Percentiles rank a stretch among this genome's conserved stretches.
Evolutionary conservation across 2,888 invertebrate genomes (phyloP).

Genomic region (Hemicrepidius hirtus): DNA sequence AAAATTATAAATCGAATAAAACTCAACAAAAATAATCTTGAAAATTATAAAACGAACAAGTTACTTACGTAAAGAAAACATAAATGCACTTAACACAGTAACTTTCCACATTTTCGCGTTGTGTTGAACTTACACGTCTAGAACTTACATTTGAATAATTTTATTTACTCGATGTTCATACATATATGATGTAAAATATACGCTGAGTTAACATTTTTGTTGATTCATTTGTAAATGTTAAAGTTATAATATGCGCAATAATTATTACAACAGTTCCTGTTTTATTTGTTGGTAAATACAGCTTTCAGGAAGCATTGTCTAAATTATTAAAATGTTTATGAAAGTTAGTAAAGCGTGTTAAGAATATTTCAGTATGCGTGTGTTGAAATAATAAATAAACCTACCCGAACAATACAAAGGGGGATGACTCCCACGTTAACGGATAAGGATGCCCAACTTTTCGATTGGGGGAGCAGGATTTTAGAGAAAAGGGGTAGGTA

Average conservation of each 20-base stretch:
- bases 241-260: background rate
- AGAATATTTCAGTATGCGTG: too few species aligned
- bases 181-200: background rate
- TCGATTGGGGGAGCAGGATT: too few species aligned
- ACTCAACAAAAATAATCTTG: too few species aligned
- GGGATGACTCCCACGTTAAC: too few species aligned
- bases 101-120: slow-evolving; percentile 24
- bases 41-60: background rate
- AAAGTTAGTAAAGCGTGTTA: too few species aligned
- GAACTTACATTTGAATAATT: too few species aligned
- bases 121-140: background rate
- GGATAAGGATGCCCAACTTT: too few species aligned
- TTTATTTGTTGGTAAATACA: background rate
- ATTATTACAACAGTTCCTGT: background rate
- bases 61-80: slow-evolving; percentile 8
- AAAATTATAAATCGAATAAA: background rate
- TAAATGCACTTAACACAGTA: background rate
- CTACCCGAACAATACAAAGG: too few species aligned
- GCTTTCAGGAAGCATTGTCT: background rate
- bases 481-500: too few species aligned
- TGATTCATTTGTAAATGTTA: background rate
- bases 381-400: too few species aligned
- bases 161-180: background rate
- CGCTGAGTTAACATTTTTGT: background rate
- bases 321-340: background rate